Evolutionary conservation across 1,140 invertebrate genomes (phyloP).

Genomic region (Drosophila miranda): DNA sequence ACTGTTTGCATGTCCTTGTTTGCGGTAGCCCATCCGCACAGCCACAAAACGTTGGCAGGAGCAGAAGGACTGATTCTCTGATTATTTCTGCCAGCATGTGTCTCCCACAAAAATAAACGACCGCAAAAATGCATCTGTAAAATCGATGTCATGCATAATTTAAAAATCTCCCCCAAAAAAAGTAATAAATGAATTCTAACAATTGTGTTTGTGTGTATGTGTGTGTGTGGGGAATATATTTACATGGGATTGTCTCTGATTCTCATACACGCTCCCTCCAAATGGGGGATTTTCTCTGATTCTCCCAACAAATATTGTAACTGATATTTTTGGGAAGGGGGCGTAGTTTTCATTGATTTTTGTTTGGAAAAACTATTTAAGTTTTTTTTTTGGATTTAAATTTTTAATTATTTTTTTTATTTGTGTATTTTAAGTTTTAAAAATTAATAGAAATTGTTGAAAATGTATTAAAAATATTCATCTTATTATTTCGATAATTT

Average conservation of each 20-base stretch:
- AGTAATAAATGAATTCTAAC: constrained; percentile 23
- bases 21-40: constrained; percentile 49
- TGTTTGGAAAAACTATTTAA: not conserved
- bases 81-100: constrained; percentile 60
- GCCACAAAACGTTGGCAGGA: constrained; percentile 30
- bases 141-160: constrained; percentile 77
- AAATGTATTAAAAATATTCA: no score
- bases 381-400: no score
- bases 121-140: constrained; percentile 68
- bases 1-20: constrained; percentile 54
- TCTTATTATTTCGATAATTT: no score
- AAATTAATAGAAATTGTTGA: no score
- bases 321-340: constrained; percentile 10
- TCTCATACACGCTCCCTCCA: no score
- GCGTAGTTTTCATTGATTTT: constrained; percentile 22
- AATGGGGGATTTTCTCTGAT: no score
- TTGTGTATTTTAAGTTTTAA: no score
- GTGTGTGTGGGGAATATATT: constrained; percentile 29
- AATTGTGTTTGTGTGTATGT: not conserved
- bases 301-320: not conserved
- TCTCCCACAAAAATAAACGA: constrained; percentile 49
- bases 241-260: constrained; percentile 19
- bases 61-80: constrained; percentile 31
- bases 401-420: no score
- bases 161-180: constrained; percentile 32